Evolutionary conservation across 1,140 invertebrate genomes (phyloP).

Genomic region (Zeugodacus cucurbitae): DNA sequence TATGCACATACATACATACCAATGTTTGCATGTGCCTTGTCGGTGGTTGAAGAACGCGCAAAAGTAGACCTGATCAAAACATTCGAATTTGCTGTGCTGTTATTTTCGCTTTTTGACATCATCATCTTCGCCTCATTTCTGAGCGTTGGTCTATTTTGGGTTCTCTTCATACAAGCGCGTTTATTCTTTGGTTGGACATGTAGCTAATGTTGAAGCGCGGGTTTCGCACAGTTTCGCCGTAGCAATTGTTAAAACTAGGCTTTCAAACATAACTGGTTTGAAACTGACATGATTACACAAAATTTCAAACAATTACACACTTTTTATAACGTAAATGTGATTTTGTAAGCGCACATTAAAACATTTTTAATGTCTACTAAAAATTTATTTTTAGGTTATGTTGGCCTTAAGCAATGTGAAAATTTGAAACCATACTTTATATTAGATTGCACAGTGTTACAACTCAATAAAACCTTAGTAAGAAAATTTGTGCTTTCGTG

Average conservation of each 20-base stretch:
- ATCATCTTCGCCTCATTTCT: neutral
- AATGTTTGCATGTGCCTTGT: neutral
- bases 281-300: neutral
- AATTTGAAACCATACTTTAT: too few relatives aligned
- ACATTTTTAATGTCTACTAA: too few relatives aligned
- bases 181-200: neutral
- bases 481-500: too few relatives aligned
- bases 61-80: neutral
- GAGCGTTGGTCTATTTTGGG: neutral
- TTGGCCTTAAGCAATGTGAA: too few relatives aligned
- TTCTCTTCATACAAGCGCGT: neutral
- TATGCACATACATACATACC: too few relatives aligned
- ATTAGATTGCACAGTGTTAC: too few relatives aligned
- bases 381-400: too few relatives aligned
- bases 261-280: neutral
- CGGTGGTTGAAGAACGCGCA: neutral
- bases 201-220: neutral
- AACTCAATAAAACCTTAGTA: too few relatives aligned
- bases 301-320: neutral
- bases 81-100: neutral
- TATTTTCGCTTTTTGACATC: constrained; percentile 11
- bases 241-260: neutral
- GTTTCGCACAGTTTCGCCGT: neutral
- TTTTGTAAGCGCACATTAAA: too few relatives aligned
- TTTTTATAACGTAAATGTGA: too few relatives aligned